Conservation (phyloP, 2,113 vertebrate genomes). For the Brachyistius frenatus region DNA sequence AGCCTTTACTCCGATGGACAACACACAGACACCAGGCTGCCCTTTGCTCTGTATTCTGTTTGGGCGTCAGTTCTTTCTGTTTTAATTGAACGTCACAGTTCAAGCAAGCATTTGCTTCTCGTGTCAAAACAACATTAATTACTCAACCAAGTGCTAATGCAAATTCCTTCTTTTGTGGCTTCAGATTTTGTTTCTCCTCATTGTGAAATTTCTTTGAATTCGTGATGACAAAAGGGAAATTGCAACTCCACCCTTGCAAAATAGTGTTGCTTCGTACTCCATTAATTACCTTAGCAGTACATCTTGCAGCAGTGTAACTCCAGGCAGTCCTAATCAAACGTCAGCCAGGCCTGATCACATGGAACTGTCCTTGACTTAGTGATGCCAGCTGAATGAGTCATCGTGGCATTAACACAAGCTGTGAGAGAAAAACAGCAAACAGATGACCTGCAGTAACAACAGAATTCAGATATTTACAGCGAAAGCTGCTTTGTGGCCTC, state of each 20-base stretch:
- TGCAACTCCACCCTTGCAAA: background rate
- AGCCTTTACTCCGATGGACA: constrained; percentile 36
- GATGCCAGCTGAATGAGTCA: constrained; percentile 61
- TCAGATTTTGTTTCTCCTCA: constrained; percentile 13
- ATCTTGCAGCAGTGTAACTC: constrained; percentile 1
- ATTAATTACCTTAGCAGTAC: constrained; percentile 2
- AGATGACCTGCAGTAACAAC: constrained; percentile 11
- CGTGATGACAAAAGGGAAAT: constrained; percentile 14
- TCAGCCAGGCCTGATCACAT: constrained; percentile 27
- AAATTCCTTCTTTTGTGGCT: background rate
- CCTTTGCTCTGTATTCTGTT: constrained; percentile 1
- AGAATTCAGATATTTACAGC: background rate
- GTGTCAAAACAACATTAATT: constrained; percentile 11
- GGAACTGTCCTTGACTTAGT: constrained; percentile 50
- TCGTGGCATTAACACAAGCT: constrained; percentile 36
- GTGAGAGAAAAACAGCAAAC: background rate
- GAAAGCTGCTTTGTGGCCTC: background rate
- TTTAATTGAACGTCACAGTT: constrained; percentile 6
- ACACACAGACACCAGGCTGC: constrained; percentile 1
- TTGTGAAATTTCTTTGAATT: constrained; percentile 34
- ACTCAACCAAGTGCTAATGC: background rate
- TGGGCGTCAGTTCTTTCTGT: background rate
- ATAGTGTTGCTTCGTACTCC: background rate
- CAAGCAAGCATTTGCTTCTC: background rate
- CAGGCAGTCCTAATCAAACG: constrained; percentile 16